phyloP scores from a whole-genome alignment of 2,113 vertebrate genomes.

The Telmatochromis sp. region DNA sequence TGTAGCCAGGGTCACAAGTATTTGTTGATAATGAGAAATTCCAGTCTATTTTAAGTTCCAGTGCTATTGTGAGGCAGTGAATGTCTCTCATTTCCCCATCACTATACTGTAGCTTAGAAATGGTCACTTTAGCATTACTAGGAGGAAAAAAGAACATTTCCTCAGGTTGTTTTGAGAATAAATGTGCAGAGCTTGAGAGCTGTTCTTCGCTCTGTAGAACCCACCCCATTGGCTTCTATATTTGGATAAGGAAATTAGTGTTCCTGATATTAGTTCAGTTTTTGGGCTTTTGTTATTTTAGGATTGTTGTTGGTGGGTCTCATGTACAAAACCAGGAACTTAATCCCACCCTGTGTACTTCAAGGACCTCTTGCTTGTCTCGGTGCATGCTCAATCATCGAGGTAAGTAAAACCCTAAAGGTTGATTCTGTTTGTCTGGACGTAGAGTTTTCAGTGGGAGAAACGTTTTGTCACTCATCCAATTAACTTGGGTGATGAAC shows the following conservation, averaged over 20 bases:
- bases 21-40: constrained; percentile 58
- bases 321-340: not conserved
- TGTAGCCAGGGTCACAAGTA: constrained; percentile 13
- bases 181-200: not conserved
- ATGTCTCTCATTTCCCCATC: not conserved
- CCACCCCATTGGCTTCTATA: not conserved
- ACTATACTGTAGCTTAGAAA: not conserved
- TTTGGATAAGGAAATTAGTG: not conserved
- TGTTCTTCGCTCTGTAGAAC: not conserved
- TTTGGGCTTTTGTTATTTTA: not conserved
- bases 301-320: rapidly evolving
- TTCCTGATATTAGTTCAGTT: not conserved
- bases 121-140: not conserved
- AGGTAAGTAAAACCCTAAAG: not conserved
- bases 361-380: not conserved
- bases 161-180: not conserved
- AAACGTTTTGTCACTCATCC: not conserved
- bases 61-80: not conserved
- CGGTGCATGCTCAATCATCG: not conserved
- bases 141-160: not conserved
- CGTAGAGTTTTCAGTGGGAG: rapidly evolving
- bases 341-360: not conserved
- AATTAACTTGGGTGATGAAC: not conserved
- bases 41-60: constrained; percentile 41
- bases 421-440: not conserved